Percentiles rank a stretch among this genome's conserved stretches.
phyloP scores from a whole-genome alignment of 2,888 invertebrate species.

The Phlogophora meticulosa region DNA sequence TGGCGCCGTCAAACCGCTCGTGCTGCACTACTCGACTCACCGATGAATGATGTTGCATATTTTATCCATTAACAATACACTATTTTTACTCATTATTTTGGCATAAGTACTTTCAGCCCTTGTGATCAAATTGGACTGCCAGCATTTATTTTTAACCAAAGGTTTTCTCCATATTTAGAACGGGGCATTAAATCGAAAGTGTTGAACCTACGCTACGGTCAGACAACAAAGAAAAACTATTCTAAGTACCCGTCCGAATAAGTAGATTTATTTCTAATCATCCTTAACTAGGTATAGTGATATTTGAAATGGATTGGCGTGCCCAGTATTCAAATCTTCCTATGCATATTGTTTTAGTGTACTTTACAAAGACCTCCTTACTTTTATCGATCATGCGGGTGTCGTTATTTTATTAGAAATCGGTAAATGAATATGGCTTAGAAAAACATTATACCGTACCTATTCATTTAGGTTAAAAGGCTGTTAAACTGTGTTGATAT shows the following conservation, averaged over 20 bases:
- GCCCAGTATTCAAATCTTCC: not conserved
- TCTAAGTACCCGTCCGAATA: not conserved
- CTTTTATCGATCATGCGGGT: constrained; percentile 49
- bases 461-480: not conserved
- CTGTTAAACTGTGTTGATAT: constrained; percentile 3
- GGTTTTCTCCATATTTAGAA: constrained; percentile 18
- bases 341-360: not conserved
- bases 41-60: constrained; percentile 62
- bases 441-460: not conserved
- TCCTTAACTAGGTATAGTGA: not conserved
- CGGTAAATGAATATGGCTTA: constrained; percentile 8
- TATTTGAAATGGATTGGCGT: constrained; percentile 6
- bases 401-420: constrained; percentile 11
- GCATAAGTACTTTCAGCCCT: constrained; percentile 20
- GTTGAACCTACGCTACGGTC: constrained; percentile 2
- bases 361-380: constrained; percentile 21
- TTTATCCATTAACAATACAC: constrained; percentile 51
- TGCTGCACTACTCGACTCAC: constrained; percentile 52
- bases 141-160: constrained; percentile 40
- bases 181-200: constrained; percentile 29
- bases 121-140: constrained; percentile 33
- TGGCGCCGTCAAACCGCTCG: constrained; percentile 78
- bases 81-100: constrained; percentile 49
- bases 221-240: not conserved
- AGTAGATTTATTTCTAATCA: no score